Conservation (phyloP, 2,113 vertebrate genomes). For the Paratilapia polleni region DNA sequence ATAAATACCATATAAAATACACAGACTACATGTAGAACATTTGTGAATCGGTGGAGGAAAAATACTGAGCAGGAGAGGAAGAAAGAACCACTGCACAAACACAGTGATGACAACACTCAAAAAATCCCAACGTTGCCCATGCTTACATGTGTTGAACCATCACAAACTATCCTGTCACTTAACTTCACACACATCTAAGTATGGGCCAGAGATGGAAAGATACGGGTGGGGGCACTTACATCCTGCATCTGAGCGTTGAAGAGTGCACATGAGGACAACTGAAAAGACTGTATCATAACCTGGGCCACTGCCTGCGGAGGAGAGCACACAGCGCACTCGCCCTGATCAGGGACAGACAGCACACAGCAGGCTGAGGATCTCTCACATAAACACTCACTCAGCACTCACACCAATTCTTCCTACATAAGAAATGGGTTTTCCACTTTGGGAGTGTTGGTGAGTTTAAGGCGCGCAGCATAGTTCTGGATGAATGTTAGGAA, state of each 20-base stretch:
- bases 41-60: constrained; percentile 49
- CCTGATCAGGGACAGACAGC: constrained; percentile 72
- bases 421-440: constrained; percentile 22
- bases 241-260: constrained; percentile 99
- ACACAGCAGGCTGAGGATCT: constrained; percentile 56
- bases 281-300: constrained; percentile 99
- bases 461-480: constrained; percentile 16
- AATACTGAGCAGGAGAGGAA: constrained; percentile 44
- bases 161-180: constrained; percentile 42
- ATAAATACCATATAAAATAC: constrained; percentile 36
- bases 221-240: constrained; percentile 84
- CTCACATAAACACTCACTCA: constrained; percentile 17
- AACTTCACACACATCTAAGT: constrained; percentile 62
- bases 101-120: constrained; percentile 72
- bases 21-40: constrained; percentile 48
- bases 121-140: constrained; percentile 56
- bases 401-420: constrained; percentile 39
- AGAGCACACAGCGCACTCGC: constrained; percentile 89
- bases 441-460: constrained; percentile 28
- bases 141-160: constrained; percentile 69
- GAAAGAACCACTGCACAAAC: constrained; percentile 72
- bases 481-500: constrained; percentile 35
- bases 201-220: constrained; percentile 63
- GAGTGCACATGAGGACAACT: constrained; percentile 98
- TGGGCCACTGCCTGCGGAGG: constrained; percentile 97